A percentile compares a stretch with the other conserved stretches of the same genome.
Conservation (phyloP, 2,113 vertebrate genomes). For the Chaetorhynchus papuensis region DNA sequence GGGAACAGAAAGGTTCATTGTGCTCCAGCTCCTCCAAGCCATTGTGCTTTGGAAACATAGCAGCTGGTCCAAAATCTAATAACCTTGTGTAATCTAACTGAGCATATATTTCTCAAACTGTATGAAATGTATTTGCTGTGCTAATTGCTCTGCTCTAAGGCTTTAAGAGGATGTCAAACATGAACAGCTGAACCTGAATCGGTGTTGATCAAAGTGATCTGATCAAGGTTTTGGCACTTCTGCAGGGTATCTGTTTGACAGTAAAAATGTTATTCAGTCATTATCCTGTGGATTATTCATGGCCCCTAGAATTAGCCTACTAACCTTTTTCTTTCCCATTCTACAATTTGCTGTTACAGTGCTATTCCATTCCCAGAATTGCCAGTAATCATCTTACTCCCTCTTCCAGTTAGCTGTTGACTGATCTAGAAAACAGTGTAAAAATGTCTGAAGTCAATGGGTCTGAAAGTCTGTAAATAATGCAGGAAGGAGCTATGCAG, state of each 20-base stretch:
- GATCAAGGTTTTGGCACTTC: not conserved
- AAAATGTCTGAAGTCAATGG: not conserved
- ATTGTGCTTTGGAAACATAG: not conserved
- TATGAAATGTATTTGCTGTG: not conserved
- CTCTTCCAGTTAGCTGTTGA: not conserved
- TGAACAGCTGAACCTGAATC: not conserved
- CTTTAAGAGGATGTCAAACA: not conserved
- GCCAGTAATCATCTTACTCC: not conserved
- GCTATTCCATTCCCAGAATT: not conserved
- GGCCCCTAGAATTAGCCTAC: not conserved
- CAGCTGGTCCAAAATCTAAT: not conserved
- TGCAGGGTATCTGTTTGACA: not conserved
- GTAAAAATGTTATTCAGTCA: not conserved
- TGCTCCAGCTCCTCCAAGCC: not conserved
- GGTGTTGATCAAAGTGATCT: not conserved
- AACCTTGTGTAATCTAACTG: not conserved
- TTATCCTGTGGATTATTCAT: not conserved
- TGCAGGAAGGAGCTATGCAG: not conserved
- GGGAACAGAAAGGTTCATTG: not conserved
- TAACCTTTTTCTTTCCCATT: not conserved
- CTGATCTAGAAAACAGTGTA: not conserved
- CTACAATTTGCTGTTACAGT: not conserved
- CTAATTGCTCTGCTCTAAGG: not conserved
- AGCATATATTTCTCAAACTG: not conserved
- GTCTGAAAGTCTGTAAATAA: not conserved